Evolutionary conservation across 2,888 invertebrate genomes (phyloP).

Genomic region (Crematogaster levior): DNA sequence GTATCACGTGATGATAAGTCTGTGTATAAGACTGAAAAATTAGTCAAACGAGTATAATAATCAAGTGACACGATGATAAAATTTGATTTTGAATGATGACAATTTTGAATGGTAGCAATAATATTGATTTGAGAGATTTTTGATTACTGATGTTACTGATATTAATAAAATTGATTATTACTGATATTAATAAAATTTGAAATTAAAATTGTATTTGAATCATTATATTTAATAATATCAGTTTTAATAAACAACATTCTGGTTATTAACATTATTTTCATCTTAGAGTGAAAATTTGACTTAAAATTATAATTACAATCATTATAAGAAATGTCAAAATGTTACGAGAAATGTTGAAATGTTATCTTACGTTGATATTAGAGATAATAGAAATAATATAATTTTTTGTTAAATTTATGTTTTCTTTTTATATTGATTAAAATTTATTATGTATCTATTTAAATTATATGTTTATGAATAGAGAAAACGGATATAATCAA

Average conservation of each 20-base stretch:
- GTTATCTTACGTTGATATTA: neutral
- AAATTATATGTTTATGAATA: neutral
- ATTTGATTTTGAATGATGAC: neutral
- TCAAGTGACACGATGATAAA: neutral
- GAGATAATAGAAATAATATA: neutral
- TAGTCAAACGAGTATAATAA: neutral
- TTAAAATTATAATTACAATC: neutral
- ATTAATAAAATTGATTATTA: too few species aligned
- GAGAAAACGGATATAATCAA: neutral
- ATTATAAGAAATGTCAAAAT: neutral
- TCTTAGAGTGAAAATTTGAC: neutral
- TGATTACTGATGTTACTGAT: too few species aligned
- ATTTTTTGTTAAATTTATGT: neutral
- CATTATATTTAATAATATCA: neutral
- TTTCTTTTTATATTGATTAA: neutral
- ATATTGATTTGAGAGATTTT: neutral
- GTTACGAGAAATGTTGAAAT: neutral
- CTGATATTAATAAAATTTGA: neutral
- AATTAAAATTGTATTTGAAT: neutral
- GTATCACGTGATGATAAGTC: neutral
- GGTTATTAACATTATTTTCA: neutral
- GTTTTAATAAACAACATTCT: neutral
- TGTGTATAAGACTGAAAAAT: neutral
- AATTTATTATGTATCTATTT: neutral
- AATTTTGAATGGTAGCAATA: neutral